Base-by-base conservation (phyloP, 2,888 invertebrate species). In the Trachelus tabidus region DNA sequence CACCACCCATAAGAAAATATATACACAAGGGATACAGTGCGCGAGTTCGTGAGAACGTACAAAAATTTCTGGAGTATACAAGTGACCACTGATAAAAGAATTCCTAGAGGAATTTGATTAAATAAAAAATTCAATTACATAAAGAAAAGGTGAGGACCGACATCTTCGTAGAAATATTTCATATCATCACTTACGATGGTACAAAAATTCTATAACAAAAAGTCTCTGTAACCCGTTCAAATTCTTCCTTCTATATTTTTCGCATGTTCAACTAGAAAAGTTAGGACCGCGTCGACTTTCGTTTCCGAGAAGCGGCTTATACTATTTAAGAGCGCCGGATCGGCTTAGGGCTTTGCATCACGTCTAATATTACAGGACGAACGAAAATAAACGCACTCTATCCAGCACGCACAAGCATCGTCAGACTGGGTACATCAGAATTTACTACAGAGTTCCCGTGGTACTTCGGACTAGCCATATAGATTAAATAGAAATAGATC, bases 341-440 rank as follows among this genome's bases (percentile, higher is more conserved):
- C 34, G n/a, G 34, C 74, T 37, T 37, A 34, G 34, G 35, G 31
- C 75, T 68, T 74, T 30, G 77, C 80, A 80, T 80, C 80, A 77
- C 75, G 80, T 80, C 80, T 82, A 82, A 82, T 82, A 82, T 82
- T 82, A 82, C 82, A 82, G 82, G 82, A 82, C 77, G 78, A 78
- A 80, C 82, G 79, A 79, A 82, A 82, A 82, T 82, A 82, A 82
- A 82, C 75, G 73, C 73, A 75, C 75, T 77, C 77, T 69, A 30
- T 73, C n/a, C 40, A 37, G 37, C 34, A 71, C 71, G 71, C 71
- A 34, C 71, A 31, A 31, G 71, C 33, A 71, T 34, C 71, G 71
- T 31, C 71, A 23, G 23, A 23, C 56, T 23, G 23, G 56, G 23
- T 23, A 56, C 56, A 56, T 56, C 56, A 56, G 56, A 56, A 2